Percentiles rank a stretch among this genome's conserved stretches.
These are phyloP conservation scores for Caenorhabditis imperialis DNA, from an alignment of 2,888 invertebrate species.

Conservation along the genomic window DNA sequence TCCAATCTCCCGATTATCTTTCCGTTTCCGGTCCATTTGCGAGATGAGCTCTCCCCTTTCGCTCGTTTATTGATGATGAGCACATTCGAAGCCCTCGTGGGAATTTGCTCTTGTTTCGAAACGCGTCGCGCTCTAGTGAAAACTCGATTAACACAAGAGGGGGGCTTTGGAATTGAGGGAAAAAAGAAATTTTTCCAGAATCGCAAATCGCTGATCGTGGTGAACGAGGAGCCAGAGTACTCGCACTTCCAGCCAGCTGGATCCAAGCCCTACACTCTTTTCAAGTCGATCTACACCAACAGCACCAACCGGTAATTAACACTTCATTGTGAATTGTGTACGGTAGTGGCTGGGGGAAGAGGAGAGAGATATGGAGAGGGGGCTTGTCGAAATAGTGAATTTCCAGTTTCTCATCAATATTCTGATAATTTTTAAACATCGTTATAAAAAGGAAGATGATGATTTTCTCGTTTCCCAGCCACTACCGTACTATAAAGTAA, in stretches of 20 bases:
- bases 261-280: constrained; percentile 77
- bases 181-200: constrained; percentile 67
- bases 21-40: constrained; percentile 8
- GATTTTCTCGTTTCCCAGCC: no score
- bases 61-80: constrained; percentile 48
- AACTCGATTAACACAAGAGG: constrained; percentile 38
- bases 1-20: no score
- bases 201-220: constrained; percentile 67
- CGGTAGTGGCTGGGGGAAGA: no score
- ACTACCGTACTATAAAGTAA: no score
- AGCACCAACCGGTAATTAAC: constrained; percentile 70
- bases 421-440: no score
- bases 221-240: constrained; percentile 78
- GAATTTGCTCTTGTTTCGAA: constrained; percentile 41
- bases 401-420: no score
- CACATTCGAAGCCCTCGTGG: constrained; percentile 44
- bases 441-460: no score
- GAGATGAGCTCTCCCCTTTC: constrained; percentile 16
- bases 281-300: constrained; percentile 78
- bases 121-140: constrained; percentile 6
- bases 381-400: no score
- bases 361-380: no score
- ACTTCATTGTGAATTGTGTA: no score
- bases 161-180: not conserved
- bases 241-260: constrained; percentile 72